A percentile compares a stretch with the other conserved stretches of the same genome.
Evolutionary conservation across 2,797 vertebrate genomes (phyloP).

Genomic region (Philypnodon macrostomus): DNA sequence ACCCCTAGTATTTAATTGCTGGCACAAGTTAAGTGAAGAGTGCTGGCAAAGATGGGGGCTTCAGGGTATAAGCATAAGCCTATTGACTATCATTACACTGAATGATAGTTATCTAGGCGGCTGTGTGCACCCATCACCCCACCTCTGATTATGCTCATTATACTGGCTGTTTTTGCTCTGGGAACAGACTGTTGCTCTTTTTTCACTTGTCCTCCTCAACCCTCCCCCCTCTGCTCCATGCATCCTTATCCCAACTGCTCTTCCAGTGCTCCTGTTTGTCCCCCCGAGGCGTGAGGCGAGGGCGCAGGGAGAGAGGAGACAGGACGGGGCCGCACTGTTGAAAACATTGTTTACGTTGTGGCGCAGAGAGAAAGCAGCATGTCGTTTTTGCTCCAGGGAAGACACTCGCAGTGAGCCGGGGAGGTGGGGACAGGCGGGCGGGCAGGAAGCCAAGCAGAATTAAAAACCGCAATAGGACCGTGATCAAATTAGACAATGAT

Average conservation of each 20-base stretch:
- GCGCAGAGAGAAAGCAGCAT: slow-evolving; percentile 70
- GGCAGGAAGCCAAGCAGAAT: slow-evolving; percentile 53
- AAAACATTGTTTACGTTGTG: slow-evolving; percentile 72
- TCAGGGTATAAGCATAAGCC: slow-evolving; percentile 52
- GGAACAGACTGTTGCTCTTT: slow-evolving; percentile 63
- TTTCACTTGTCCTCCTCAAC: slow-evolving; percentile 43
- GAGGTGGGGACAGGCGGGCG: slow-evolving; percentile 25
- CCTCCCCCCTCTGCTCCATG: slow-evolving; percentile 22
- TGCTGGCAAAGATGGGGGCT: slow-evolving; percentile 46
- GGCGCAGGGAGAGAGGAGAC: slow-evolving; percentile 42
- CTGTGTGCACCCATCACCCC: slow-evolving; percentile 40
- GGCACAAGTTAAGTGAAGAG: slow-evolving; percentile 47
- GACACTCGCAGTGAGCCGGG: slow-evolving; percentile 49
- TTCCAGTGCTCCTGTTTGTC: slow-evolving; percentile 24
- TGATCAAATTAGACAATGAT: slow-evolving; percentile 49
- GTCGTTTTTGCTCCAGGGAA: slow-evolving; percentile 70
- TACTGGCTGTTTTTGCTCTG: slow-evolving; percentile 44
- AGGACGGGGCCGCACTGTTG: slow-evolving; percentile 66
- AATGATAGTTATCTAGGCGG: slow-evolving; percentile 52
- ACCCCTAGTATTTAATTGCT: slow-evolving; percentile 37
- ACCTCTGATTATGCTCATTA: slow-evolving; percentile 64
- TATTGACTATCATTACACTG: slow-evolving; percentile 60
- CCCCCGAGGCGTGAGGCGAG: slow-evolving; percentile 30
- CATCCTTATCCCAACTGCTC: slow-evolving; percentile 34
- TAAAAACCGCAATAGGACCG: slow-evolving; percentile 44